Base-by-base conservation (phyloP, 2,888 invertebrate genomes). In the Branchellion lobata region DNA sequence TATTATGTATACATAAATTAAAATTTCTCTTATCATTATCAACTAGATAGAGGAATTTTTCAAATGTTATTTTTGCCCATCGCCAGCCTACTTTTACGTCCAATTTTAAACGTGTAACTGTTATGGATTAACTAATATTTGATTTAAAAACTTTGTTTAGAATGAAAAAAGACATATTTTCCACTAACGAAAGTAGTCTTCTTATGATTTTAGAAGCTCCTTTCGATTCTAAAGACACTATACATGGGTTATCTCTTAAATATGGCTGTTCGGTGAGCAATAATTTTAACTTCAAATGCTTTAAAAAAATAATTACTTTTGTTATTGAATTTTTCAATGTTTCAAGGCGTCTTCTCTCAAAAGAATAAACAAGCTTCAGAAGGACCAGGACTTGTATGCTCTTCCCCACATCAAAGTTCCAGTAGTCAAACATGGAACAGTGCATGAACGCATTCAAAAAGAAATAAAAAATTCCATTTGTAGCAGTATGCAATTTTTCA, bases 301-400 rank as follows among this genome's bases (percentile, higher is more conserved):
- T n/a, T n/a, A n/a, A n/a, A 24, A 57, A 57, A 57, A 40, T 8
- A 40, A 40, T 40, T 40, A 40, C 14, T 40, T 40, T 57, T 57
- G n/a, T 57, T 14, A 24, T 24, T 47, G 47, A 8, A 8, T 14
- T 47, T 47, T 47, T 47, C 18, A 47, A 47, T 14, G 11, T 47
- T n/a, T 57, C 21, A 3, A 57, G 61, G 61, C 24, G 21, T 57
- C 61, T 57, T 8, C 61, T 57, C 61, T 57, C 21, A 57, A n/a
- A 57, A 57, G 61, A 57, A 3, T 57, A n/a, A 57, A 57, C 61
- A 57, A 57, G 21, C 61, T 57, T 8, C 61, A 57, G 61, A 57
- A 57, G 21, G 61, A 57, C 21, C 61, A 57, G n/a, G 61, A 57
- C 24, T n/a, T 57, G 3, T 57, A 57, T 57, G 61, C 14, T n/a